These are phyloP conservation scores for Archilochus colubris DNA, from an alignment of 2,113 vertebrate species.

Conservation along the genomic window DNA sequence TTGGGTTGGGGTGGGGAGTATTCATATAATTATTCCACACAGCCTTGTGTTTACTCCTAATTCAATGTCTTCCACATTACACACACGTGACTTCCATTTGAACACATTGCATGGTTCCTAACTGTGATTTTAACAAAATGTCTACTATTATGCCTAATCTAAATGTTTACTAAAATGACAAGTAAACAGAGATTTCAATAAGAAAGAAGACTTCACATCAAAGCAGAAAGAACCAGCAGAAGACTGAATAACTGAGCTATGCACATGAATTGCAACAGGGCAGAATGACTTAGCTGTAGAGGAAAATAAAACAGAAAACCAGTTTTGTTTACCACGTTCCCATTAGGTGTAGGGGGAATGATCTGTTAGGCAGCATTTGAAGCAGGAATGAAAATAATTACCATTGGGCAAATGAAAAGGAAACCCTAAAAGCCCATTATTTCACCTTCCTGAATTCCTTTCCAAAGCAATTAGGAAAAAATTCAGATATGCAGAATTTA, in stretches of 20 bases:
- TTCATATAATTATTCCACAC: background rate
- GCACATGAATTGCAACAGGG: background rate
- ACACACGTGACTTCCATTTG: background rate
- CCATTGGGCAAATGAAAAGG: background rate
- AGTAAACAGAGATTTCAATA: background rate
- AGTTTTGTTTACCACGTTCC: background rate
- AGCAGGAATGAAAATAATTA: background rate
- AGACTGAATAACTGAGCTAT: background rate
- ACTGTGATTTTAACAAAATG: background rate
- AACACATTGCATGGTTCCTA: background rate
- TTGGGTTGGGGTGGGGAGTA: rapidly evolving
- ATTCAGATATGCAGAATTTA: background rate
- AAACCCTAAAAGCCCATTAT: background rate
- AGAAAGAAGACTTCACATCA: background rate
- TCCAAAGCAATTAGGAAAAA: background rate
- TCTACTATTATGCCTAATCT: background rate
- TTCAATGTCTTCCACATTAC: background rate
- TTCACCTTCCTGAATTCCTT: background rate
- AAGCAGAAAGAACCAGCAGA: background rate
- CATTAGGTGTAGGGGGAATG: background rate
- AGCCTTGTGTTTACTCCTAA: background rate
- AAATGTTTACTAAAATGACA: too few relatives aligned
- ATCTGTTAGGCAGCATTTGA: background rate
- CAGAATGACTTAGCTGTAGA: background rate
- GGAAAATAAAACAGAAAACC: background rate